Evolutionary conservation across 2,888 invertebrate genomes (phyloP).

Genomic region (Carabus problematicus): DNA sequence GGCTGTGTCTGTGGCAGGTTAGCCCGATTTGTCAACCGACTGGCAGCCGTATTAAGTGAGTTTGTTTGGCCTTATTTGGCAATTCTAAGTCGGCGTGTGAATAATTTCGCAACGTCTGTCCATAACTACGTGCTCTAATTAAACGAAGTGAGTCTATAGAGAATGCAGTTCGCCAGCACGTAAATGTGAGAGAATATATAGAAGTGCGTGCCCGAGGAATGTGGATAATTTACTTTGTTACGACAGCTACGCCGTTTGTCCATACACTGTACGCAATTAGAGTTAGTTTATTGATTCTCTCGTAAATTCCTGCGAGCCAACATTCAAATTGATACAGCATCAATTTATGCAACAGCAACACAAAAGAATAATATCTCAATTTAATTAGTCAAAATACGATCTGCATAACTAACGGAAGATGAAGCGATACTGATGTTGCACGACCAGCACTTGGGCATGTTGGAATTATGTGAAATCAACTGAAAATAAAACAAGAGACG

Average conservation of each 20-base stretch:
- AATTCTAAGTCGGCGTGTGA: constrained; percentile 9
- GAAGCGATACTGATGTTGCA: too few species aligned
- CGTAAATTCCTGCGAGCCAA: constrained; percentile 21
- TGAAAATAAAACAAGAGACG: constrained; percentile 9
- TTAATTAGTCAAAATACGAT: too few species aligned
- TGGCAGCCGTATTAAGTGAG: neutral
- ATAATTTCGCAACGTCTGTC: constrained; percentile 18
- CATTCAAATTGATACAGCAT: constrained; percentile 17
- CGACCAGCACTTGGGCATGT: too few species aligned
- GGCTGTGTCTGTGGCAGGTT: too few species aligned
- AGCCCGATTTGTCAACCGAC: too few species aligned
- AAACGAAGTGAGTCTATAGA: constrained; percentile 22
- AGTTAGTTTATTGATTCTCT: constrained; percentile 35
- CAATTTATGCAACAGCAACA: too few species aligned
- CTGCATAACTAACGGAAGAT: too few species aligned
- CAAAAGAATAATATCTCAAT: too few species aligned
- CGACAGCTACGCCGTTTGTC: constrained; percentile 20
- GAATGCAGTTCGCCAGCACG: constrained; percentile 17
- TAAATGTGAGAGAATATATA: constrained; percentile 35
- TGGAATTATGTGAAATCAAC: too few species aligned
- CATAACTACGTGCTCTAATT: constrained; percentile 37
- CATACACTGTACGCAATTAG: constrained; percentile 27
- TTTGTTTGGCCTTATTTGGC: constrained; percentile 8
- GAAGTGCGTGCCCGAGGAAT: constrained; percentile 21
- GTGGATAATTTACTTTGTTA: constrained; percentile 25